Evolutionary conservation across 2,797 vertebrate species (phyloP).

Genomic region (Pipistrellus nathusii): DNA sequence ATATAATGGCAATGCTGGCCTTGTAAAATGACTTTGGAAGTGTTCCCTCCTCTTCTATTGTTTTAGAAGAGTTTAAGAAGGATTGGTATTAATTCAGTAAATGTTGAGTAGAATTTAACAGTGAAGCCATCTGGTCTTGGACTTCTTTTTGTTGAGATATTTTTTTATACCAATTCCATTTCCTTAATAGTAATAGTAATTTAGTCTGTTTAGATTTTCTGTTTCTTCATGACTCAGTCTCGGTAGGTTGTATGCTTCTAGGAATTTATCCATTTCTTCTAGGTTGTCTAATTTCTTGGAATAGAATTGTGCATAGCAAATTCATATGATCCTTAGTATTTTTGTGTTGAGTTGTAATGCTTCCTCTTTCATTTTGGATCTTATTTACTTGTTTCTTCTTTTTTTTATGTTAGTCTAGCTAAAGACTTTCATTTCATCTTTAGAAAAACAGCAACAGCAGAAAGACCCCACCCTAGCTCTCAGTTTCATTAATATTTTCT

Average conservation of each 20-base stretch:
- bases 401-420: not conserved
- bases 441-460: not conserved
- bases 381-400: not conserved
- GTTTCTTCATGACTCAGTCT: not conserved
- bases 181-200: not conserved
- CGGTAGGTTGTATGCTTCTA: not conserved
- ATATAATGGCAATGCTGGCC: not conserved
- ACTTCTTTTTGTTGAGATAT: not conserved
- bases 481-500: not conserved
- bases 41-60: not conserved
- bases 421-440: constrained; percentile 4
- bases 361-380: not conserved
- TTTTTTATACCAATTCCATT: not conserved
- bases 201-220: not conserved
- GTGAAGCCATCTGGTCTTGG: not conserved
- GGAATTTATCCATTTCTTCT: not conserved
- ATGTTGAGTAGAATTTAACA: not conserved
- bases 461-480: not conserved
- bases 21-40: not conserved
- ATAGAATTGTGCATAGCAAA: not conserved
- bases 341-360: not conserved
- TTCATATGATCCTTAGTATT: not conserved
- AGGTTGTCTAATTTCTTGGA: not conserved
- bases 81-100: not conserved
- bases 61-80: not conserved